phyloP scores from a whole-genome alignment of 1,140 invertebrate genomes.

The Anoplolepis gracilipes region DNA sequence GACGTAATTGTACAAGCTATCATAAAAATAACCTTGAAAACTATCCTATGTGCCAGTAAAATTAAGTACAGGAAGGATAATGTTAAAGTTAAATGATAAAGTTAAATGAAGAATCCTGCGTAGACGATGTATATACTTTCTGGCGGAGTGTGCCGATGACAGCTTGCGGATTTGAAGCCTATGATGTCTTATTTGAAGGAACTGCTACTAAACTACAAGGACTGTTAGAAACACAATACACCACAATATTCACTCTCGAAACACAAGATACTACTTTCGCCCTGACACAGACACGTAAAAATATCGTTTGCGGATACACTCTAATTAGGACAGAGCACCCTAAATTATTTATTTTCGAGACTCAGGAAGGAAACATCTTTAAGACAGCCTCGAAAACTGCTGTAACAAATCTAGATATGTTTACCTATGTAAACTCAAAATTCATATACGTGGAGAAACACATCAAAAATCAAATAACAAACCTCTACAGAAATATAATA shows the following conservation, averaged over 20 bases:
- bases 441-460: not conserved
- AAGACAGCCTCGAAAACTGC: not conserved
- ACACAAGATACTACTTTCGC: too few relatives aligned
- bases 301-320: slow-evolving; percentile 47
- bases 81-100: too few relatives aligned
- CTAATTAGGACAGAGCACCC: slow-evolving; percentile 64
- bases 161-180: too few relatives aligned
- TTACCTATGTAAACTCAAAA: not conserved
- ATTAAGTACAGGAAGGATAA: not conserved
- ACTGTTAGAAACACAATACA: too few relatives aligned
- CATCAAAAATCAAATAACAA: not conserved
- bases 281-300: too few relatives aligned
- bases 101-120: too few relatives aligned
- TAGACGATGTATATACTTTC: too few relatives aligned
- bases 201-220: too few relatives aligned
- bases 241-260: too few relatives aligned
- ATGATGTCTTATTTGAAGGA: too few relatives aligned
- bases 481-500: not conserved
- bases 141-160: too few relatives aligned
- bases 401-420: slow-evolving; percentile 1
- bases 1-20: not conserved
- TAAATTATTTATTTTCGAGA: slow-evolving; percentile 67
- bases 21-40: not conserved
- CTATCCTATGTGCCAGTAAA: not conserved
- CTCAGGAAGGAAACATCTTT: slow-evolving; percentile 8